These are phyloP conservation scores for Dendrolimus kikuchii DNA, from an alignment of 1,140 invertebrate genomes.

Conservation along the genomic window DNA sequence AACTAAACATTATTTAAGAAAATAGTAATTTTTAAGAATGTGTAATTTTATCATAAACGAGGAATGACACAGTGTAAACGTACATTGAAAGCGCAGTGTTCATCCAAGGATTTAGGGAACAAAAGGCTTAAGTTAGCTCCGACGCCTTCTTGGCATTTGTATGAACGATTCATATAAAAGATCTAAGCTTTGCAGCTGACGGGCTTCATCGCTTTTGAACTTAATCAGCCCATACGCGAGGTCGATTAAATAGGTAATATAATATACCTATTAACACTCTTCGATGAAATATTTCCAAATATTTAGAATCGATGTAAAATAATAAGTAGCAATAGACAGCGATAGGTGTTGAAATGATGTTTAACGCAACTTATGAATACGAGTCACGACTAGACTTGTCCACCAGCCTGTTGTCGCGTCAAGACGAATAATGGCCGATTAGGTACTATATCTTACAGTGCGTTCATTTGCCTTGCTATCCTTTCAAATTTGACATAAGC, in stretches of 20 bases:
- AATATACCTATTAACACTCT: not conserved
- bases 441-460: too few species aligned
- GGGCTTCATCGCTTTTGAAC: constrained; percentile 36
- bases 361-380: too few species aligned
- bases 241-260: not conserved
- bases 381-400: too few species aligned
- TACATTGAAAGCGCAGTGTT: constrained; percentile 25
- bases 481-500: too few species aligned
- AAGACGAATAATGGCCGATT: too few species aligned
- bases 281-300: not conserved
- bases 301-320: too few species aligned
- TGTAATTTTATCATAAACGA: not conserved
- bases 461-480: too few species aligned
- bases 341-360: too few species aligned
- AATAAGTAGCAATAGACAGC: too few species aligned
- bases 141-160: constrained; percentile 35
- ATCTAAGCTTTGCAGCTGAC: constrained; percentile 31
- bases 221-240: constrained; percentile 22
- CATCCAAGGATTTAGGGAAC: constrained; percentile 58
- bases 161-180: constrained; percentile 36
- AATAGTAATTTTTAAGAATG: not conserved
- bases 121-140: constrained; percentile 58
- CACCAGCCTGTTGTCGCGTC: too few species aligned
- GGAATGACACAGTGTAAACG: constrained; percentile 17
- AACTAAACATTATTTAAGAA: too few species aligned